Percentiles rank a stretch among this genome's conserved stretches.
phyloP scores from a whole-genome alignment of 2,113 vertebrate genomes.

The Terrapene triunguis region DNA sequence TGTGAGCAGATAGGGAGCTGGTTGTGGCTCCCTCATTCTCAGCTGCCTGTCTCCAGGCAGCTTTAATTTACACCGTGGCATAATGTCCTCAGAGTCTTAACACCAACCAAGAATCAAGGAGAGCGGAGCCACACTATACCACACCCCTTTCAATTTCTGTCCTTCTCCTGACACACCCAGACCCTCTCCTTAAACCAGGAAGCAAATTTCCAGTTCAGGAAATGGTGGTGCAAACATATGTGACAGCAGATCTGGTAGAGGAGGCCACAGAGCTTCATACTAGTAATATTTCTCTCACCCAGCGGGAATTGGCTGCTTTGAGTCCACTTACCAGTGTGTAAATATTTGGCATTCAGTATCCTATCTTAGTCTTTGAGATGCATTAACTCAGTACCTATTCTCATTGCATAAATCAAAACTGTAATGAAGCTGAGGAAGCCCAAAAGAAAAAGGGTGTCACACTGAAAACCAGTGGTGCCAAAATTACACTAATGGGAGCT shows the following conservation, averaged over 20 bases:
- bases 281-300: neutral
- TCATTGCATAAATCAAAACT: neutral
- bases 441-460: neutral
- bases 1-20: neutral
- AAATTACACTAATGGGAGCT: slow-evolving; percentile 16
- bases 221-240: neutral
- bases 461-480: neutral
- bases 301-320: neutral
- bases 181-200: neutral
- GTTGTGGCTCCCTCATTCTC: neutral
- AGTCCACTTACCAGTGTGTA: neutral
- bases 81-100: neutral
- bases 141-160: neutral
- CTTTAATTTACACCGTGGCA: neutral
- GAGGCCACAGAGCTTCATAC: neutral
- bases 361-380: neutral
- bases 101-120: neutral
- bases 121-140: neutral
- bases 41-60: neutral
- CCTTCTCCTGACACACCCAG: neutral
- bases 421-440: neutral
- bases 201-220: neutral
- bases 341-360: neutral
- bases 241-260: neutral
- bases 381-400: neutral